phyloP scores from a whole-genome alignment of 1,140 invertebrate species.

The Nephotettix cincticeps region DNA sequence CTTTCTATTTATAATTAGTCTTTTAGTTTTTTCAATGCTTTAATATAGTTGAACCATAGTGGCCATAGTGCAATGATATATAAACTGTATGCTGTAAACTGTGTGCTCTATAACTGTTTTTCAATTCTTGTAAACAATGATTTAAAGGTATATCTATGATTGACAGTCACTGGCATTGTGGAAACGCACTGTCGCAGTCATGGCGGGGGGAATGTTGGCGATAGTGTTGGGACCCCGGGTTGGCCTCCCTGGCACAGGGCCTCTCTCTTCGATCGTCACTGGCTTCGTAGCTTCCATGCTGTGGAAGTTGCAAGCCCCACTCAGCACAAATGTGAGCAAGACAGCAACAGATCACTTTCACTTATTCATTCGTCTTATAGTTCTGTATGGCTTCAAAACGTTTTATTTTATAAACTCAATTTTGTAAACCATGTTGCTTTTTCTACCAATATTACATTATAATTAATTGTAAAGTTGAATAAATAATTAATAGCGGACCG shows the following conservation, averaged over 20 bases:
- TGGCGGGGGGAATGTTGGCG: neutral
- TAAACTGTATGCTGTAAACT: too few relatives aligned
- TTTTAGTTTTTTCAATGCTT: too few relatives aligned
- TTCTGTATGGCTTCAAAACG: neutral
- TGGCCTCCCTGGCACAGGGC: conserved; percentile 1
- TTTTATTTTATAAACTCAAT: neutral
- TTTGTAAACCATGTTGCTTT: too few relatives aligned
- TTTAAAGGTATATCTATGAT: too few relatives aligned
- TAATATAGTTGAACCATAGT: too few relatives aligned
- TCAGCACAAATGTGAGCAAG: neutral
- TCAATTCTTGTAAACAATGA: too few relatives aligned
- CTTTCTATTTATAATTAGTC: too few relatives aligned
- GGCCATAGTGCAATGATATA: too few relatives aligned
- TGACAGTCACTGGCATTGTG: neutral
- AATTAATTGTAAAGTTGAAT: neutral
- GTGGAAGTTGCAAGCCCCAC: conserved; percentile 4
- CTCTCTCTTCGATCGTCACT: neutral
- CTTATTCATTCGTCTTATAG: too few relatives aligned
- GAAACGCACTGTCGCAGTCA: neutral
- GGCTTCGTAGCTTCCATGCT: conserved; percentile 12
- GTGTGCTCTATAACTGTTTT: too few relatives aligned
- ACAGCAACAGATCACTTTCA: too few relatives aligned
- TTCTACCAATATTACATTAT: neutral
- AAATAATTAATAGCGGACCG: too few relatives aligned
- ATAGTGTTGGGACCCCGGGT: neutral